Conservation (phyloP, 2,797 vertebrate genomes). For the Tachyglossus aculeatus region DNA sequence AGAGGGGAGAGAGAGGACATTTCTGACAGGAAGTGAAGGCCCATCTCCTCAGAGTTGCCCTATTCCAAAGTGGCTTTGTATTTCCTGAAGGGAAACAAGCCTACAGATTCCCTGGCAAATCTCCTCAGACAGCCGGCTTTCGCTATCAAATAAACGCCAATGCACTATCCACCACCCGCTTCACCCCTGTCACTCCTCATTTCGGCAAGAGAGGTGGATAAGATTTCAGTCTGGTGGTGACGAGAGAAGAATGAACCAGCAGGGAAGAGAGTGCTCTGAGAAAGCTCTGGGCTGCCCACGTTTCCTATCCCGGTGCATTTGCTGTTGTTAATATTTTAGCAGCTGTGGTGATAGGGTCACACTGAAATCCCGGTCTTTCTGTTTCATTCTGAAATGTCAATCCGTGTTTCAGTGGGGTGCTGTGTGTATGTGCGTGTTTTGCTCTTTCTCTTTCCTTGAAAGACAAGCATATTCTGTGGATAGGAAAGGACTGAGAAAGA, state of each 20-base stretch:
- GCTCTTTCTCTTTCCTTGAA: no score
- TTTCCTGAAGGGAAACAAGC: slow-evolving; percentile 1
- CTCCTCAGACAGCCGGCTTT: slow-evolving; percentile 40
- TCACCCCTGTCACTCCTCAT: slow-evolving; percentile 53
- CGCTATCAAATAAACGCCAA: slow-evolving; percentile 19
- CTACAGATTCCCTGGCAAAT: slow-evolving; percentile 10
- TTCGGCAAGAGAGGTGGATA: background rate
- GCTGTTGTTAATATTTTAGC: slow-evolving; percentile 88
- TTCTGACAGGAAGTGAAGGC: background rate
- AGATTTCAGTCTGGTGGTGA: background rate
- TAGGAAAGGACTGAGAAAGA: slow-evolving; percentile 29
- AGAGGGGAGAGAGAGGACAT: background rate
- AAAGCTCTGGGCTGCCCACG: slow-evolving; percentile 76
- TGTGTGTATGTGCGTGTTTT: no score
- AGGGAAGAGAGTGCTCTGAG: slow-evolving; percentile 60
- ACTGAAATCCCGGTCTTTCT: slow-evolving; percentile 75
- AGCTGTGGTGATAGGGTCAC: slow-evolving; percentile 81
- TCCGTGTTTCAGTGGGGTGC: slow-evolving; percentile 19
- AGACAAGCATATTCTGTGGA: no score
- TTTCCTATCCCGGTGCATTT: slow-evolving; percentile 86
- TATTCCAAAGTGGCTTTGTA: background rate
- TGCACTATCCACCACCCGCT: slow-evolving; percentile 2
- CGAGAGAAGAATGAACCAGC: background rate
- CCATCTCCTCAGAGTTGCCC: background rate
- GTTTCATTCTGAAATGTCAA: slow-evolving; percentile 63